Percentiles rank a stretch among this genome's conserved stretches.
These are phyloP conservation scores for Ophion obscuratus DNA, from an alignment of 2,888 invertebrate species.

Conservation along the genomic window DNA sequence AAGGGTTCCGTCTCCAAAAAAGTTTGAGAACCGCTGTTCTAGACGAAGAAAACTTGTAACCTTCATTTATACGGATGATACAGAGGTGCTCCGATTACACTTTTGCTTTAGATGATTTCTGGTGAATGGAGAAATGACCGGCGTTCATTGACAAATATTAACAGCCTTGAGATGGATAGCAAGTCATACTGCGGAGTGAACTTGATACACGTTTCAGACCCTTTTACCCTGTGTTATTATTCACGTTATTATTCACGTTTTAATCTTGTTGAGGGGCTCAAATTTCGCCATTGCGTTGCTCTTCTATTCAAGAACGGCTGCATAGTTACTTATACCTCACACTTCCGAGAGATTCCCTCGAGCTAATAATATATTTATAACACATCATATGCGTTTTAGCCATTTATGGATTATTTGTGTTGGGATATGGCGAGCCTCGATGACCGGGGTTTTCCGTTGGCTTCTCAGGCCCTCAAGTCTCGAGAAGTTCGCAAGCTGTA, in stretches of 20 bases:
- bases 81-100: neutral
- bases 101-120: neutral
- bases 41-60: neutral
- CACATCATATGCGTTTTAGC: neutral
- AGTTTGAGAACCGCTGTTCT: neutral
- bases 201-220: neutral
- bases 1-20: too few relatives aligned
- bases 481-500: neutral
- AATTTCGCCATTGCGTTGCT: neutral
- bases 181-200: neutral
- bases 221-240: neutral
- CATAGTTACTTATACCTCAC: neutral
- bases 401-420: neutral
- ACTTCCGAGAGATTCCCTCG: neutral
- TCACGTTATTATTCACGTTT: slow-evolving; percentile 3
- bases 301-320: neutral
- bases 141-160: neutral
- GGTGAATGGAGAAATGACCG: neutral
- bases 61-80: neutral
- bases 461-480: neutral
- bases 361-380: neutral
- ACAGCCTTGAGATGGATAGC: neutral
- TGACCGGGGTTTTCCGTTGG: neutral
- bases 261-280: neutral
- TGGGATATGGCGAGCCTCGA: neutral